Evolutionary conservation across 2,888 invertebrate genomes (phyloP).

Genomic region (Crematogaster levior): DNA sequence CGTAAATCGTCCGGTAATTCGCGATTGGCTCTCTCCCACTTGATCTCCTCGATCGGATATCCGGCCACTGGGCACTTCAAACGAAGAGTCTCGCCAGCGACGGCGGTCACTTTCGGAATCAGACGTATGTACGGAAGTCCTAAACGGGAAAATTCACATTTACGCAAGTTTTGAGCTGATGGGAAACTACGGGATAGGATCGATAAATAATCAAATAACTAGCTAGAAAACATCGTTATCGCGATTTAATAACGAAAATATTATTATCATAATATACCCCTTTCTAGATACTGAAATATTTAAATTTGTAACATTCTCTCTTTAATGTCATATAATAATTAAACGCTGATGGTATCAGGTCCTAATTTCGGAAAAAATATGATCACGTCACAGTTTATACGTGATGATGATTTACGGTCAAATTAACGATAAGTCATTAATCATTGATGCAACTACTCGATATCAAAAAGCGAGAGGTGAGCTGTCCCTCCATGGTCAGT

Average conservation of each 20-base stretch:
- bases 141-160: constrained; percentile 78
- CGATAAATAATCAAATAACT: background rate
- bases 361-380: background rate
- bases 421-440: constrained; percentile 14
- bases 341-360: background rate
- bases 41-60: constrained; percentile 92
- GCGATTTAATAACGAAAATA: background rate
- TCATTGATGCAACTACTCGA: constrained; percentile 7
- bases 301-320: background rate
- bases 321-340: constrained; percentile 25
- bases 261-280: background rate
- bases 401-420: background rate
- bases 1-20: constrained; percentile 93
- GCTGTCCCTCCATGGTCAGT: background rate
- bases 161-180: background rate
- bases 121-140: constrained; percentile 93
- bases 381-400: background rate
- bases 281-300: background rate
- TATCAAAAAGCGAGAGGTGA: constrained; percentile 1
- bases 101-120: constrained; percentile 93
- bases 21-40: constrained; percentile 92
- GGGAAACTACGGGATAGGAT: background rate
- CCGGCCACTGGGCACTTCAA: constrained; percentile 94
- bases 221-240: background rate
- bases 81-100: constrained; percentile 91